Evolutionary conservation across 2,113 vertebrate genomes (phyloP).

Genomic region (Chrysochloris asiatica): DNA sequence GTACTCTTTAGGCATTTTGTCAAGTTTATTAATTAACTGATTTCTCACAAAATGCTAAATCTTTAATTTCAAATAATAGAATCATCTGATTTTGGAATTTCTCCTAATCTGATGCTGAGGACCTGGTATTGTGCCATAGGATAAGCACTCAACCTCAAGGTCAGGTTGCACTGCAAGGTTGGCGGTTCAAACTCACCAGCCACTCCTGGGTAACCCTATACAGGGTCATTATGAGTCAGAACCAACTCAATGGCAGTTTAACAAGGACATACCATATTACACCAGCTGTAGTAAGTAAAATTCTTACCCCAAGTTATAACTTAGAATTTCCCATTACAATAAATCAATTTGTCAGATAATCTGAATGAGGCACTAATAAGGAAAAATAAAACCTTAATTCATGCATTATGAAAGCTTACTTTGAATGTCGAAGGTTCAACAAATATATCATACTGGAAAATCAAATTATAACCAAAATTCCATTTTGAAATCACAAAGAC

Average conservation of each 20-base stretch:
- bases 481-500: conserved; percentile 48
- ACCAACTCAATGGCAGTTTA: no score
- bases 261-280: conserved; percentile 15
- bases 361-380: background rate
- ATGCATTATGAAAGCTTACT: conserved; percentile 29
- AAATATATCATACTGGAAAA: conserved; percentile 26
- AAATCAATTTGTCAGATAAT: conserved; percentile 23
- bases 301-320: background rate
- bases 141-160: no score
- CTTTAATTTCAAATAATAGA: conserved; percentile 50
- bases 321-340: background rate
- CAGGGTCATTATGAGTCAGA: no score
- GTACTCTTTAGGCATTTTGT: background rate
- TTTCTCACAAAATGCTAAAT: background rate
- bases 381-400: conserved; percentile 14
- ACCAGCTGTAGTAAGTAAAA: background rate
- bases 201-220: no score
- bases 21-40: background rate
- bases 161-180: no score
- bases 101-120: conserved; percentile 29
- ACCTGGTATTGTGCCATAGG: no score
- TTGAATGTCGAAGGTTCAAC: background rate
- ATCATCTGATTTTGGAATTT: conserved; percentile 44
- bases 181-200: no score
- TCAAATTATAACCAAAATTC: conserved; percentile 18